phyloP scores from a whole-genome alignment of 2,797 vertebrate species.

The Cossypha polioptera region DNA sequence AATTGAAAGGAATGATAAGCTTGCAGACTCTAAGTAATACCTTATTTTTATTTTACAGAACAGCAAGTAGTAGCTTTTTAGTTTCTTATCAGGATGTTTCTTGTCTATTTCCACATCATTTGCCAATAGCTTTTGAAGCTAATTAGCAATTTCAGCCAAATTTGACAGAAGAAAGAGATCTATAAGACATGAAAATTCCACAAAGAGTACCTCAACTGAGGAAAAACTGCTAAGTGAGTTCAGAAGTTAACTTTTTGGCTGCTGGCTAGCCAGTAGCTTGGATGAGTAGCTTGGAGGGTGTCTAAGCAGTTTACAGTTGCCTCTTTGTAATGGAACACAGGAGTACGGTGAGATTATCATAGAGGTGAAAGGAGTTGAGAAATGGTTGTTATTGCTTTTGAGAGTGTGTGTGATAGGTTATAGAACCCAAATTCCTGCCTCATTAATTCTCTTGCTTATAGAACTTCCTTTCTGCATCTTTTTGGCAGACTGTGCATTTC shows the following conservation, averaged over 20 bases:
- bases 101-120: not conserved
- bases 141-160: not conserved
- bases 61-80: not conserved
- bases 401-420: not conserved
- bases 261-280: not conserved
- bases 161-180: not conserved
- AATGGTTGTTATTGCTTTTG: not conserved
- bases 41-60: not conserved
- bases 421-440: not conserved
- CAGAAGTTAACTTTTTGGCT: not conserved
- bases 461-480: not conserved
- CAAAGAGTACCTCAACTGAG: not conserved
- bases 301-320: not conserved
- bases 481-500: constrained; percentile 18
- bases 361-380: not conserved
- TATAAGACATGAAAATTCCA: not conserved
- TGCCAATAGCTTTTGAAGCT: not conserved
- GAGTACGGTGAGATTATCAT: not conserved
- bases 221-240: not conserved
- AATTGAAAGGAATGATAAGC: constrained; percentile 77
- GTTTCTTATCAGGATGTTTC: not conserved
- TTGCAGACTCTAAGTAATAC: constrained; percentile 78
- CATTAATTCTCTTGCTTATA: not conserved
- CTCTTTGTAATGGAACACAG: not conserved
- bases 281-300: not conserved